Conservation (phyloP, 2,888 invertebrate genomes). For the Drymonia ruficornis region DNA sequence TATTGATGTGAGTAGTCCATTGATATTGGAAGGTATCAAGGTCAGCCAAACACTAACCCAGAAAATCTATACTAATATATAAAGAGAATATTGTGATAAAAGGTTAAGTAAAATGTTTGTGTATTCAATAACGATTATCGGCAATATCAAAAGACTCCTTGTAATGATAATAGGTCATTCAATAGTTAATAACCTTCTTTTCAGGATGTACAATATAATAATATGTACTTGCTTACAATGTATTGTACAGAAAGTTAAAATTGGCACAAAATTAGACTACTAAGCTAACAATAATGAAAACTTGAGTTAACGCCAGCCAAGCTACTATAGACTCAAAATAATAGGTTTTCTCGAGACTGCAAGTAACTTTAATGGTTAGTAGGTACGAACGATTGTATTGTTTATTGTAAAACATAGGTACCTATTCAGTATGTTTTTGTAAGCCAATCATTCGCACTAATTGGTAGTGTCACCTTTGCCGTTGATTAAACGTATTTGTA, state of each 20-base stretch:
- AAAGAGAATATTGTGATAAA: not conserved
- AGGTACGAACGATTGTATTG: too few species aligned
- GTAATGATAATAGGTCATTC: not conserved
- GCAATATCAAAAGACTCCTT: too few species aligned
- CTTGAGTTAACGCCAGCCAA: too few species aligned
- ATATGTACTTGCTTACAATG: not conserved
- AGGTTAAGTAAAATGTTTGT: too few species aligned
- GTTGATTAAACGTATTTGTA: constrained; percentile 17
- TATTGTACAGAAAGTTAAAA: not conserved
- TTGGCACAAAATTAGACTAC: not conserved
- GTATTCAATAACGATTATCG: too few species aligned
- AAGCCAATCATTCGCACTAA: constrained; percentile 23
- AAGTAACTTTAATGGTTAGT: too few species aligned
- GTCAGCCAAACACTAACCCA: not conserved
- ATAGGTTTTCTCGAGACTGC: too few species aligned
- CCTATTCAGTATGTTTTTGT: constrained; percentile 8
- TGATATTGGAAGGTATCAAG: not conserved
- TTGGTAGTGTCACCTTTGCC: constrained; percentile 33
- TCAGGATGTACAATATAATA: not conserved
- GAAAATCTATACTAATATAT: too few species aligned
- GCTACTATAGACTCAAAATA: too few species aligned
- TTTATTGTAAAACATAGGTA: too few species aligned
- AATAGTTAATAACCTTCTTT: not conserved
- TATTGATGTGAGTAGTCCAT: constrained; percentile 7
- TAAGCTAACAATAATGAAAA: not conserved